A percentile compares a stretch with the other conserved stretches of the same genome.
These are phyloP conservation scores for Pocillopora grandis DNA, from an alignment of 92 coral and sea anemone genomes.

Conservation along the genomic window DNA sequence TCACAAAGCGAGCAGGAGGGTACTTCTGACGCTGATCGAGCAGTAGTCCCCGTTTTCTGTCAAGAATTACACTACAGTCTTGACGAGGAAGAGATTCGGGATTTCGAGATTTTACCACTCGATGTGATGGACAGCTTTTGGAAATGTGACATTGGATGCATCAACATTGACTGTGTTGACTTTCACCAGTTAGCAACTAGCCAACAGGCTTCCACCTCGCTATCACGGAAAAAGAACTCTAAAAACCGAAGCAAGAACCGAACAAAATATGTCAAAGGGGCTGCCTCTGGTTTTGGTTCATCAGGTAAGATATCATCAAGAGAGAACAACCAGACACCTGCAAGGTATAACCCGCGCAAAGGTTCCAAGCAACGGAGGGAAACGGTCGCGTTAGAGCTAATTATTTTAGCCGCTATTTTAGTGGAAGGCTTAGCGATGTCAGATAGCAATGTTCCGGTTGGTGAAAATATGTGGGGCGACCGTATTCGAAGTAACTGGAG, in stretches of 20 bases:
- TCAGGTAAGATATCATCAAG: background rate
- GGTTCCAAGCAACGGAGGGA: background rate
- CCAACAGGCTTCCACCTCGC: background rate
- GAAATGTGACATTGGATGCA: slow-evolving; percentile 42
- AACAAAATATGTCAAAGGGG: background rate
- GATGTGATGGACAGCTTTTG: slow-evolving; percentile 35
- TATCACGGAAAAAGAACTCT: slow-evolving; percentile 13
- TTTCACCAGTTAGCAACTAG: slow-evolving; percentile 15
- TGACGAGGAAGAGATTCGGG: slow-evolving; percentile 7
- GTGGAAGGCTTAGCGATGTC: slow-evolving; percentile 32
- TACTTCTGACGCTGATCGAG: background rate
- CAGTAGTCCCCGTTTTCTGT: background rate
- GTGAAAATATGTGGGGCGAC: slow-evolving; percentile 13
- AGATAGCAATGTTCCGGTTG: background rate
- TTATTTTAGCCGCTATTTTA: slow-evolving; percentile 29
- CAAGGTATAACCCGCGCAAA: background rate
- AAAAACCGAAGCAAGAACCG: slow-evolving; percentile 17
- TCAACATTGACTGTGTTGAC: slow-evolving; percentile 38
- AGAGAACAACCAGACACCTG: slow-evolving; percentile 11
- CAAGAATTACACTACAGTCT: background rate
- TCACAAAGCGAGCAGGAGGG: background rate
- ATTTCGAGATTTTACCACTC: slow-evolving; percentile 32
- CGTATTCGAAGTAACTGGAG: background rate
- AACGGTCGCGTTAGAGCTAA: slow-evolving; percentile 33
- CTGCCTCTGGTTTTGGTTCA: background rate